A percentile compares a stretch with the other conserved stretches of the same genome.
Evolutionary conservation across 2,113 vertebrate species (phyloP).

Genomic region (Chlorodrepanis virens): DNA sequence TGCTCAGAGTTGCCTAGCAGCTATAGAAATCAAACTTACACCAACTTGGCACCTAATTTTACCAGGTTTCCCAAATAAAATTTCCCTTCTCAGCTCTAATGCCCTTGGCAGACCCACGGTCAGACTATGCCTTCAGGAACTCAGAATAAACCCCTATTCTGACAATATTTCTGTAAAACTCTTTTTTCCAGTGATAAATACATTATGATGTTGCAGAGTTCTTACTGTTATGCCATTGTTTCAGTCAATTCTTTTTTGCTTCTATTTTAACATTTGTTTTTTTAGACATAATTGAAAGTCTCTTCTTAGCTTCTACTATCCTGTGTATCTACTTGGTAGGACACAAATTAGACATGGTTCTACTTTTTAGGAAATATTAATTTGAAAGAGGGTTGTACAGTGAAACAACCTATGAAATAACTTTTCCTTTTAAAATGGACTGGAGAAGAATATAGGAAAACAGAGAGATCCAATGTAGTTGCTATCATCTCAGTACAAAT

Average conservation of each 20-base stretch:
- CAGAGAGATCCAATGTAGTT: not conserved
- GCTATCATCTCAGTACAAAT: not conserved
- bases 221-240: not conserved
- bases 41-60: not conserved
- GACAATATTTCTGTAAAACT: not conserved
- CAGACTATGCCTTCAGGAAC: not conserved
- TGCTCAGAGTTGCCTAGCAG: not conserved
- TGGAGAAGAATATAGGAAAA: not conserved
- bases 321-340: accelerated
- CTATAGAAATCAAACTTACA: not conserved
- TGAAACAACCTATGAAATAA: not conserved
- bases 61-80: not conserved
- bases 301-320: not conserved
- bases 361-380: not conserved
- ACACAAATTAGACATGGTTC: not conserved
- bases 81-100: not conserved
- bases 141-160: not conserved
- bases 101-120: not conserved
- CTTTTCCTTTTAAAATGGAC: not conserved
- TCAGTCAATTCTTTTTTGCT: not conserved
- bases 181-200: not conserved
- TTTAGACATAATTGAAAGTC: not conserved
- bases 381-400: not conserved
- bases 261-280: not conserved
- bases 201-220: not conserved